A percentile compares a stretch with the other conserved stretches of the same genome.
These are phyloP conservation scores for Clarias macrocephalus DNA, from an alignment of 2,113 vertebrate species.

Conservation along the genomic window DNA sequence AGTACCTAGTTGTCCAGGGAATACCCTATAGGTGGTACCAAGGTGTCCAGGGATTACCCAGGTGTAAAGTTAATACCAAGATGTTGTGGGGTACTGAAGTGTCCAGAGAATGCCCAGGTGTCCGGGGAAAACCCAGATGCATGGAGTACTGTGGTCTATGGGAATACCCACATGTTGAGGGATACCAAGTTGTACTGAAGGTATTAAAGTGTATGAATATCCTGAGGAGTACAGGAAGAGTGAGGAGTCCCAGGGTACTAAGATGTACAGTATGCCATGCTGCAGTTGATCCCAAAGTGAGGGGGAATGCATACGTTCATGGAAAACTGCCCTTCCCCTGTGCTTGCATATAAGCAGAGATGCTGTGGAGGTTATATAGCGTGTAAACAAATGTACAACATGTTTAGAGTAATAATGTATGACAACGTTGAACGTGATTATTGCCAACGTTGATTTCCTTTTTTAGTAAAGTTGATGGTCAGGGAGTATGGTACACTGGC, in stretches of 20 bases:
- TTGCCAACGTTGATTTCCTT: not conserved
- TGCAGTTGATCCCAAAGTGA: not conserved
- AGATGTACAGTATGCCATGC: not conserved
- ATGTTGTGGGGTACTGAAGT: not conserved
- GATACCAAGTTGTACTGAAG: not conserved
- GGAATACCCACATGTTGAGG: not conserved
- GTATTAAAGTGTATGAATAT: too few relatives aligned
- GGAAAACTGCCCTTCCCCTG: not conserved
- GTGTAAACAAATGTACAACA: not conserved
- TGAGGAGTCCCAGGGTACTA: rapidly evolving
- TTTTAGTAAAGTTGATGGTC: not conserved
- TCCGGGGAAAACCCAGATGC: too few relatives aligned
- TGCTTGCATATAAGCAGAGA: not conserved
- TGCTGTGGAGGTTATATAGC: not conserved
- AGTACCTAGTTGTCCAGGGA: too few relatives aligned
- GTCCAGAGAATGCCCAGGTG: not conserved
- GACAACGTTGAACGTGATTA: not conserved
- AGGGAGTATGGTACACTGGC: not conserved
- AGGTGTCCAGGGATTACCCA: too few relatives aligned
- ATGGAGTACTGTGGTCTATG: not conserved
- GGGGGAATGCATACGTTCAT: not conserved
- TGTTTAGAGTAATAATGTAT: not conserved
- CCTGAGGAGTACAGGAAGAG: not conserved
- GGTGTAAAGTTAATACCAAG: not conserved
- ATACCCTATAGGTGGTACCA: too few relatives aligned